Evolutionary conservation across 2,888 invertebrate species (phyloP), one percentile per base, ranked within the genome.

Genomic region (Sphaerophoria taeniata): DNA sequence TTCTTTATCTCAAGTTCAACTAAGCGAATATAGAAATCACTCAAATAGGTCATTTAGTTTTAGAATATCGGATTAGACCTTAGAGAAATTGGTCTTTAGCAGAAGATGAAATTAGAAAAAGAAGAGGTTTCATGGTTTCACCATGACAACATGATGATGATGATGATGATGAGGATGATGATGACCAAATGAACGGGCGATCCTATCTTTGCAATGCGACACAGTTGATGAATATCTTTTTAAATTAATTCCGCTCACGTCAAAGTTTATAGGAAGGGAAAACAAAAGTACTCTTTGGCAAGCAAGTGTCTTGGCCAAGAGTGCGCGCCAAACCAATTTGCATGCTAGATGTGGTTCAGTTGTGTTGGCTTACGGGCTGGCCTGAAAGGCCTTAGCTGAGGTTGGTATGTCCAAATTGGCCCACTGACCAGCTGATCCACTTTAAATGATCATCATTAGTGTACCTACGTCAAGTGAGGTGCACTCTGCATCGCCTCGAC

Each of bases 371-470:
- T 34, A 5, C 6, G 34, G 4, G 43, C 39, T 39, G 39, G 39
- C 39, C 9, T 39, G 39, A 24, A 24, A 24, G 24, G 24, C 24
- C 24, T 24, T 24, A 24, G 24, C 24, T 24, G 24, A 53, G 24
- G 53, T 55, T 14, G 43, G 43, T 76, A 60, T 76, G 76, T 81
- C 85, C 73, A 77, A 85, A 85, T 85, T 81, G 85, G 76, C 85
- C 85, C 85, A 85, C 76, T 85, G 85, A 85, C 85, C 85, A 85
- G 85, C 73, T 85, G 85, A 85, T 85, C 85, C 85, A 85, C 85
- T 85, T 85, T 77, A 81, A 77, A 85, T 81, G 85, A 73, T 85
- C 73, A 81, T 85, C 81, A 81, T 24, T 24, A 24, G 24, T 24
- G n/a, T 24, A 70, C 73, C 70, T 76, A 72, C 84, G 67, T 76